Base-by-base conservation (phyloP, 2,797 vertebrate species). In the Onychomys torridus region DNA sequence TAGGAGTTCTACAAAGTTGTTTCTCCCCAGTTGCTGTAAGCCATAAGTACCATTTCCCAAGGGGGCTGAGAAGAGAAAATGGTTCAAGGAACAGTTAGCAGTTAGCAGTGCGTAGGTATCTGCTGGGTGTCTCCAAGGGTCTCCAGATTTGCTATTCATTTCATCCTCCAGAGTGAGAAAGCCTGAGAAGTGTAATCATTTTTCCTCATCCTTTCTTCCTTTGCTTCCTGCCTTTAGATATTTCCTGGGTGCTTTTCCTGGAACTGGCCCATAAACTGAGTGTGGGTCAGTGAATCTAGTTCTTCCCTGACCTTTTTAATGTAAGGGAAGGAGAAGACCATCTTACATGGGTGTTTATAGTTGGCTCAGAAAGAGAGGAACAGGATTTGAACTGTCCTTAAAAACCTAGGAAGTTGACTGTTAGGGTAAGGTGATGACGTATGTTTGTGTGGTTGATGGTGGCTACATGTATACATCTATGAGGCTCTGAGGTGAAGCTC, bases 301-400 rank as follows among this genome's bases (percentile, higher is more conserved):
- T 34, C 71, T 81, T 79, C 25, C 37, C 7, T 90, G 92, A 93
- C 90, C 79, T 84, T 88, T n/a, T 83, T 61, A 43, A 7, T 86
- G 1, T 89, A 83, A 93, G 43, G 95, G 82, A 6, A 78, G 34
- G 67, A 86, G 32, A 4, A 69, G 55, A 67, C 43, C n/a, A 96
- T 34, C 29, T 69, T 67, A 6, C 37, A 21, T 90, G 69, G 77
- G 55, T 40, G 49, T 90, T 92, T 93, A 23, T 82, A 87, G 34
- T 67, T 90, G 32, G 21, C 82, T 95, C 37, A 95, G 55, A 86
- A 96, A 96, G 67, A 76, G 52, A 55, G 52, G 52, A 55, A 55
- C 52, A 55, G 52, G 52, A 55, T 90, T 21, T 78, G 32, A 75
- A 77, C 87, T 90, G 79, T 32, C n/a, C 88, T 94, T 77, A 75